Evolutionary conservation across 2,113 vertebrate genomes (phyloP).

Genomic region (Boleophthalmus pectinirostris): DNA sequence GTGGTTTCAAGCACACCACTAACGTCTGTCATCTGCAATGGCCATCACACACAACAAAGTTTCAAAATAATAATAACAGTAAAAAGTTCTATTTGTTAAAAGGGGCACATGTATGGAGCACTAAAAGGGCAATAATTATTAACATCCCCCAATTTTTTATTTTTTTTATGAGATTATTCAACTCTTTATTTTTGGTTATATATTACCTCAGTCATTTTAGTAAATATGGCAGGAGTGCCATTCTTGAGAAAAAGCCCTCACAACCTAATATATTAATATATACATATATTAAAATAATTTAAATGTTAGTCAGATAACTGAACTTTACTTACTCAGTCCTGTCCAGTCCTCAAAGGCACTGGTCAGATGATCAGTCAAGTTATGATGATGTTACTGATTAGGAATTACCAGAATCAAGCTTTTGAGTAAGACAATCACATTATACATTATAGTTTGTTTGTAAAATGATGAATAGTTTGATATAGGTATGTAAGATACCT

Average conservation of each 20-base stretch:
- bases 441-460: neutral
- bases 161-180: slow-evolving; percentile 20
- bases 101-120: slow-evolving; percentile 76
- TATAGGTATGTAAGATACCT: neutral
- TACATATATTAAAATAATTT: neutral
- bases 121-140: slow-evolving; percentile 62
- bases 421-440: neutral
- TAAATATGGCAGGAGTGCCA: neutral
- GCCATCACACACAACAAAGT: slow-evolving; percentile 21
- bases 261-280: neutral
- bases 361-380: neutral
- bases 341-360: neutral
- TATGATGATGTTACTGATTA: neutral
- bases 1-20: slow-evolving; percentile 24
- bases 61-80: neutral
- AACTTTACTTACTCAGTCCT: neutral
- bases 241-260: neutral
- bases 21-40: slow-evolving; percentile 17
- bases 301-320: neutral
- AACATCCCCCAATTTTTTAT: slow-evolving; percentile 12
- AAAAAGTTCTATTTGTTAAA: slow-evolving; percentile 42
- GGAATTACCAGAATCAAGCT: neutral
- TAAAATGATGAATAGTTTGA: neutral
- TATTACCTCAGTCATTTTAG: neutral
- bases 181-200: slow-evolving; percentile 16